Percentiles rank a stretch among this genome's conserved stretches.
phyloP scores from a whole-genome alignment of 2,888 invertebrate species.

The Drosophila subquinaria region DNA sequence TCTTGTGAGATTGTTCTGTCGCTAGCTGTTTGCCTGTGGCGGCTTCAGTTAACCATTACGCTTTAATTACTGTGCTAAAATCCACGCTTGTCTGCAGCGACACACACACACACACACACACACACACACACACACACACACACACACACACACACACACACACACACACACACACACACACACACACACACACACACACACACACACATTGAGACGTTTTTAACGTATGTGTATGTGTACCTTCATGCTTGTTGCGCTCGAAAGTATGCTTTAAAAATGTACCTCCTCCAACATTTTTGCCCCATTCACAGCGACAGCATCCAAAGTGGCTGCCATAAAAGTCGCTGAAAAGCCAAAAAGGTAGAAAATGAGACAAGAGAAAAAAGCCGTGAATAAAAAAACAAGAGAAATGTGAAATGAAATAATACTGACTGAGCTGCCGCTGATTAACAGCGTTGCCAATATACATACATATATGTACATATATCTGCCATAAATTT shows the following conservation, averaged over 20 bases:
- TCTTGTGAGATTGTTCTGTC: not conserved
- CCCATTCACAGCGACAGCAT: constrained; percentile 30
- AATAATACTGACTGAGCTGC: not conserved
- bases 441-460: constrained; percentile 18
- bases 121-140: constrained; percentile 46
- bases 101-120: constrained; percentile 47
- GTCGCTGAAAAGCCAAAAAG: constrained; percentile 25
- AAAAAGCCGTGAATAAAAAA: not conserved
- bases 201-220: constrained; percentile 17
- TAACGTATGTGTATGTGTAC: constrained; percentile 14
- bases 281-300: constrained; percentile 23
- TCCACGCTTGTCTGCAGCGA: constrained; percentile 66
- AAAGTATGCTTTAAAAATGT: constrained; percentile 69
- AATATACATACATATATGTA: not conserved
- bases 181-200: constrained; percentile 44
- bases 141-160: constrained; percentile 46
- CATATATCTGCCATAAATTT: not conserved
- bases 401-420: not conserved
- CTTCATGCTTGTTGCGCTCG: constrained; percentile 63
- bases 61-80: constrained; percentile 77
- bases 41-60: constrained; percentile 70
- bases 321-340: constrained; percentile 37
- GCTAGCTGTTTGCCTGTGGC: constrained; percentile 35
- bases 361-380: not conserved
- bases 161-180: constrained; percentile 46